A percentile compares a stretch with the other conserved stretches of the same genome.
phyloP scores from a whole-genome alignment of 2,888 invertebrate genomes.

The Rapana venosa region DNA sequence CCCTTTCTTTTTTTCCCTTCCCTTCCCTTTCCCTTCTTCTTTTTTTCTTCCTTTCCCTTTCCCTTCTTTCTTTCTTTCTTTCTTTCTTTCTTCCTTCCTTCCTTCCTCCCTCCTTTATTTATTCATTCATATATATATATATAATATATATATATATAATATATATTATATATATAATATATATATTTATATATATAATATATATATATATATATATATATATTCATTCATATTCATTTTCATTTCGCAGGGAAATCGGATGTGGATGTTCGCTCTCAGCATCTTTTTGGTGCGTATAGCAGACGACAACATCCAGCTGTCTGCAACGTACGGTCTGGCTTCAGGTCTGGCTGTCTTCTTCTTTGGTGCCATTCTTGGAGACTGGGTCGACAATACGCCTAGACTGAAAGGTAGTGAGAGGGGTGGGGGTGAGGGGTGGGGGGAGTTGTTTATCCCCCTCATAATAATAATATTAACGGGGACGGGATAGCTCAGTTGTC shows the following conservation, averaged over 20 bases:
- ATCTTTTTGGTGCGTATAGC: constrained; percentile 78
- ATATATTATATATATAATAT: background rate
- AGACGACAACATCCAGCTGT: constrained; percentile 76
- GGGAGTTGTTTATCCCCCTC: background rate
- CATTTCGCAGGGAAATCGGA: constrained; percentile 77
- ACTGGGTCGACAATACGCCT: constrained; percentile 80
- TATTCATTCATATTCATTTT: background rate
- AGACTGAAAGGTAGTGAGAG: constrained; percentile 77
- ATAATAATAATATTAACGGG: background rate
- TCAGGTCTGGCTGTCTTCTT: constrained; percentile 77
- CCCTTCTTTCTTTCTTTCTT: background rate
- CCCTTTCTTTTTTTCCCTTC: background rate
- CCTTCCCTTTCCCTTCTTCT: background rate
- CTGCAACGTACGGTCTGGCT: constrained; percentile 80
- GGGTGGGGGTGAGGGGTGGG: background rate
- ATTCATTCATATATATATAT: too few relatives aligned
- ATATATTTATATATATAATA: background rate
- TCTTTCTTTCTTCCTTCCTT: background rate
- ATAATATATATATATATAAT: too few relatives aligned
- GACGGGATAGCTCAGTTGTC: too few relatives aligned
- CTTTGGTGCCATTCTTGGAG: constrained; percentile 80
- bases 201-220: background rate
- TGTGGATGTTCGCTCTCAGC: constrained; percentile 51
- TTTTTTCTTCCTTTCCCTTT: background rate
- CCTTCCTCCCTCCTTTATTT: too few relatives aligned